These are phyloP conservation scores for Hyaena hyaena DNA, from an alignment of 2,113 vertebrate species.

Conservation along the genomic window DNA sequence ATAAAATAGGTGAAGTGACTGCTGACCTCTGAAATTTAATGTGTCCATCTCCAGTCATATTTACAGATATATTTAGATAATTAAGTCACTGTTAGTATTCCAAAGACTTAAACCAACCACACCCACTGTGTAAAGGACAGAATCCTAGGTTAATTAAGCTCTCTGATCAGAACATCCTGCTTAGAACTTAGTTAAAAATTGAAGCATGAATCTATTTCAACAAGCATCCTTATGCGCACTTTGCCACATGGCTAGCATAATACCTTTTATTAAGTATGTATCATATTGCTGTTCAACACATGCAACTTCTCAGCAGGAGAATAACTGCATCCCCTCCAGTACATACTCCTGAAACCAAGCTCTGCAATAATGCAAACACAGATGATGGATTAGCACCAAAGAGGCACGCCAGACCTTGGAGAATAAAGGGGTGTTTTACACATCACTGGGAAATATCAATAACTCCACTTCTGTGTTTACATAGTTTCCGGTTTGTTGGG, in stretches of 20 bases:
- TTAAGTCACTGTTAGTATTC: constrained; percentile 45
- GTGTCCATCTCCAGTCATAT: background rate
- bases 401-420: background rate
- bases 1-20: background rate
- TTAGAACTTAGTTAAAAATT: constrained; percentile 56
- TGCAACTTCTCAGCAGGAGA: constrained; percentile 46
- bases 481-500: background rate
- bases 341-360: background rate
- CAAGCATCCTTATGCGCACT: background rate
- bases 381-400: constrained; percentile 38
- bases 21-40: background rate
- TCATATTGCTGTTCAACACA: constrained; percentile 26
- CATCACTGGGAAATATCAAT: constrained; percentile 39
- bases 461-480: constrained; percentile 10
- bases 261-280: constrained; percentile 43
- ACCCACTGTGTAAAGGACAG: constrained; percentile 24
- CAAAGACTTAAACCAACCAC: constrained; percentile 44
- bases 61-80: constrained; percentile 28
- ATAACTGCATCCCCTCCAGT: background rate
- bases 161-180: constrained; percentile 44
- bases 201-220: constrained; percentile 55
- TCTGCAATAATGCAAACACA: constrained; percentile 4
- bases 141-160: constrained; percentile 66
- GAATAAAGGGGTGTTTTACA: constrained; percentile 52
- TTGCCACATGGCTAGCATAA: background rate